phyloP scores from a whole-genome alignment of 2,113 vertebrate species.

The Prolemur simus region DNA sequence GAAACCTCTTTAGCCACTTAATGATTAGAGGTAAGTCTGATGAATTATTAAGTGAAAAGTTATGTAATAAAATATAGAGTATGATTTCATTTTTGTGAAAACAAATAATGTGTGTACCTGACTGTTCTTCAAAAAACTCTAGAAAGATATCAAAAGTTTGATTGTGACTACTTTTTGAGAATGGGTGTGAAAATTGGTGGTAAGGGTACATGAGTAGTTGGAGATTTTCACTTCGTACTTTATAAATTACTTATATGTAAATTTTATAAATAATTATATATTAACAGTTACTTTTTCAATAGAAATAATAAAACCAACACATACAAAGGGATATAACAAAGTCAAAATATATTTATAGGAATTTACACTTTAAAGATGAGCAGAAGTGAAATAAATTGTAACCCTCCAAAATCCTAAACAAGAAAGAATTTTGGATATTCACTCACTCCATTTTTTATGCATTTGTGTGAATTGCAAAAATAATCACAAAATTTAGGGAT shows the following conservation, averaged over 20 bases:
- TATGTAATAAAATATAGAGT: neutral
- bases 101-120: neutral
- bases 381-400: slow-evolving; percentile 12
- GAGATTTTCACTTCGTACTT: neutral
- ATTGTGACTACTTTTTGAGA: neutral
- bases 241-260: neutral
- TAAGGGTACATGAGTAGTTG: neutral
- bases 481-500: neutral
- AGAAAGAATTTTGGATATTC: neutral
- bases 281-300: neutral
- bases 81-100: slow-evolving; percentile 10
- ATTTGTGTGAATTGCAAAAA: neutral
- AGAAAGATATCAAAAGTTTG: neutral
- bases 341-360: neutral
- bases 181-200: neutral
- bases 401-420: slow-evolving; percentile 20
- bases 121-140: neutral
- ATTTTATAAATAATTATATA: neutral
- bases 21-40: slow-evolving; percentile 6
- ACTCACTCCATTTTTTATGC: neutral
- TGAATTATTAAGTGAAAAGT: neutral
- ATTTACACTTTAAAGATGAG: neutral
- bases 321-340: neutral
- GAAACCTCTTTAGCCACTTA: neutral
- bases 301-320: neutral